Evolutionary conservation across 2,888 invertebrate species (phyloP), one percentile per base, ranked within the genome.

Genomic region (Melangyna quadrimaculata): DNA sequence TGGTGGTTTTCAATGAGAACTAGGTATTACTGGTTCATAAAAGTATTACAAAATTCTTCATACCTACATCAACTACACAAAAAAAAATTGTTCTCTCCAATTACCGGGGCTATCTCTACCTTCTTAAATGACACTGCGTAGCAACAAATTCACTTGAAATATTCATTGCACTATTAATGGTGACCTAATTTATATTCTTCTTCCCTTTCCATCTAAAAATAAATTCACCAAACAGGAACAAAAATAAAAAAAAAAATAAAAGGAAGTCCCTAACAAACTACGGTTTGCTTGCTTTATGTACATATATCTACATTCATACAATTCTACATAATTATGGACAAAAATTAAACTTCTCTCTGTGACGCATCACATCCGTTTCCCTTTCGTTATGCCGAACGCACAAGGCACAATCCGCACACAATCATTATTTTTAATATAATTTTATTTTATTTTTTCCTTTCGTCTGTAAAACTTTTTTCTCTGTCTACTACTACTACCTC

Each of bases 351-450:
- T 48, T 65, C 71, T 32, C 32, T 59, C 35, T 59, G 59, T 53
- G 75, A 77, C 75, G 80, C 80, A 72, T 79, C 55, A 72, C 78
- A 81, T 81, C 81, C 81, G 81, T 81, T 81, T 81, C 81, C 81
- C 81, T 81, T 77, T 81, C 71, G 63, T 81, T 81, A 71, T 71
- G 70, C 75, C 63, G 48, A 74, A 80, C 57, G 75, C 70, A 75
- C 55, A 74, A 80, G 48, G 75, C 70, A 75, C 55, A 40, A 32
- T 32, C 32, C 32, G 32, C 35, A 35, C 35, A 35, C 35, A 71
- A 67, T 73, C 43, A 17, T 63, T 61, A 61, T 40, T 61, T 40
- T 14, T 1, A 40, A 8, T 40, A 27, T 1, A 40, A 8, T 40
- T 17, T 27, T 5, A n/a, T 22, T 22, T 37, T 65, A 63, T 37